phyloP scores from a whole-genome alignment of 2,113 vertebrate genomes.

The Neolamprologus sp. region DNA sequence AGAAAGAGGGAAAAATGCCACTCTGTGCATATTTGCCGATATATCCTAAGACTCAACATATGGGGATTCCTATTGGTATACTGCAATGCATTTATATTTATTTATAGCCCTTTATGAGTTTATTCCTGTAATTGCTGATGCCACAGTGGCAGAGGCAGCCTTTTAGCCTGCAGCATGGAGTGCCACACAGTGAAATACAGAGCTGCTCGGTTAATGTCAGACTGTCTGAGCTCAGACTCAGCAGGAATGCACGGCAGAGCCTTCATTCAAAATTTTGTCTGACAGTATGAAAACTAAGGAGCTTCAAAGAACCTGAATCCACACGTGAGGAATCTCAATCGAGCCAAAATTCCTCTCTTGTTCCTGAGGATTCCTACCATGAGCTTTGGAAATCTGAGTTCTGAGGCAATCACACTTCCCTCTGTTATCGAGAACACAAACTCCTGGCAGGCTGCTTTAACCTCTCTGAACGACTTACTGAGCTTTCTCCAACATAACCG shows the following conservation, averaged over 20 bases:
- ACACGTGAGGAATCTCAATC: neutral
- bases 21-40: neutral
- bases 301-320: neutral
- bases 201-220: neutral
- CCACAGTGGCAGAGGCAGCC: neutral
- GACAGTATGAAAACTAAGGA: fast-evolving
- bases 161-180: neutral
- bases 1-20: neutral
- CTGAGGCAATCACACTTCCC: neutral
- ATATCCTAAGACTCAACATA: neutral
- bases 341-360: neutral
- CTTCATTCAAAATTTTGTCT: neutral
- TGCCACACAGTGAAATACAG: neutral
- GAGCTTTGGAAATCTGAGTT: neutral
- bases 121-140: neutral
- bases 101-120: neutral
- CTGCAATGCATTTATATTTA: neutral
- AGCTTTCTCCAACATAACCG: neutral
- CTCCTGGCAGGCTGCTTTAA: neutral
- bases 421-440: neutral
- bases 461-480: neutral
- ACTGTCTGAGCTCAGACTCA: neutral
- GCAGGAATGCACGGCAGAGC: fast-evolving
- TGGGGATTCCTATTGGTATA: neutral
- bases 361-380: fast-evolving